Conservation (phyloP, 2,113 vertebrate species). For the Chrysochloris asiatica region DNA sequence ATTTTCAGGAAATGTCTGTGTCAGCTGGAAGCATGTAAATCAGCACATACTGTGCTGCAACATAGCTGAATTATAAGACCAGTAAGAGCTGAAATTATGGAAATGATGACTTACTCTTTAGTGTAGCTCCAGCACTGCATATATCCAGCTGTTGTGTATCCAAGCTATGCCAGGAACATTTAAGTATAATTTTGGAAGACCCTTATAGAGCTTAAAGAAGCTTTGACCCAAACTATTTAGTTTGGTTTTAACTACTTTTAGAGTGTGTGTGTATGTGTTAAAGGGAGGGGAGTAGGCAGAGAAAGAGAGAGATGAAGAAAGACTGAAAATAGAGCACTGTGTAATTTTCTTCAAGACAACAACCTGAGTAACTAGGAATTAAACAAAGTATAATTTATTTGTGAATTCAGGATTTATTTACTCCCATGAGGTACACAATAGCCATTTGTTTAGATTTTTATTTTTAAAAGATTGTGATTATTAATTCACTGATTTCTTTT, state of each 20-base stretch:
- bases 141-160: slow-evolving; percentile 12
- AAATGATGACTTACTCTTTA: not conserved
- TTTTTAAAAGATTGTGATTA: slow-evolving; percentile 53
- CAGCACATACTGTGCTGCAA: not conserved
- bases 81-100: slow-evolving; percentile 14
- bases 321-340: slow-evolving; percentile 14
- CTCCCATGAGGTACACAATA: slow-evolving; percentile 35
- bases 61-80: slow-evolving; percentile 20
- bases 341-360: slow-evolving; percentile 55
- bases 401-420: slow-evolving; percentile 53
- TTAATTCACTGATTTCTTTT: slow-evolving; percentile 33
- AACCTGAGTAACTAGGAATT: slow-evolving; percentile 55
- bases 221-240: not conserved
- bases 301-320: not conserved
- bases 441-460: not conserved
- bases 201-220: not conserved
- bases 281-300: not conserved
- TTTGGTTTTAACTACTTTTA: slow-evolving; percentile 4
- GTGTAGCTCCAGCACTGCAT: not conserved
- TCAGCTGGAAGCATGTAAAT: not conserved
- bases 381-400: slow-evolving; percentile 60
- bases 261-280: not conserved
- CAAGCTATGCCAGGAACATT: slow-evolving; percentile 24
- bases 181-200: slow-evolving; percentile 26
- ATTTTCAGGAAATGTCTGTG: slow-evolving; percentile 55